A percentile compares a stretch with the other conserved stretches of the same genome.
Conservation (phyloP, 2,888 invertebrate genomes). For the Chalcis sispes region DNA sequence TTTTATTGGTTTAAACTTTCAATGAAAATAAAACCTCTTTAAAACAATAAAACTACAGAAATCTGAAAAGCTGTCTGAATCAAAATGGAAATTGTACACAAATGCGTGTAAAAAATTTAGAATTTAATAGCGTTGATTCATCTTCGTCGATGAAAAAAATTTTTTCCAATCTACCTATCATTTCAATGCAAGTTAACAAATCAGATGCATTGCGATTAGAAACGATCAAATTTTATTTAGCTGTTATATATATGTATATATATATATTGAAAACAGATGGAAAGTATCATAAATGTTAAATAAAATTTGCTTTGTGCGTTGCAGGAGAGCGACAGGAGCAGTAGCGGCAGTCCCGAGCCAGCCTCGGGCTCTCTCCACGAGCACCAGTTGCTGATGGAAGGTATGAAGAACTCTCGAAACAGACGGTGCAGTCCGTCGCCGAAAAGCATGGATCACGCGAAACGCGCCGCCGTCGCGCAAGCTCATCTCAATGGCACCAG, state of each 20-base stretch:
- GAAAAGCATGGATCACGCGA: conserved; percentile 76
- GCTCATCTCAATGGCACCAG: conserved; percentile 83
- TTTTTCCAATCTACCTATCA: background rate
- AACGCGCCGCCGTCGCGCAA: conserved; percentile 77
- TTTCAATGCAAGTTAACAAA: background rate
- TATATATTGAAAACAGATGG: background rate
- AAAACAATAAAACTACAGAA: conserved; percentile 15
- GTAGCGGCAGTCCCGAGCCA: conserved; percentile 73
- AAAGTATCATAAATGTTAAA: background rate
- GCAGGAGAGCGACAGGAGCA: conserved; percentile 75
- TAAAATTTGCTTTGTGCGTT: conserved; percentile 20
- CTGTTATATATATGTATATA: background rate
- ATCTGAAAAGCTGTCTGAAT: background rate
- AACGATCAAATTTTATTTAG: background rate
- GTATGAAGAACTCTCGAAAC: conserved; percentile 70
- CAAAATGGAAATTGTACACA: conserved; percentile 2
- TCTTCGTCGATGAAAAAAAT: background rate
- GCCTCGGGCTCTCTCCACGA: conserved; percentile 71
- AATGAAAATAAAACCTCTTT: conserved; percentile 26
- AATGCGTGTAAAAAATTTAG: too few relatives aligned
- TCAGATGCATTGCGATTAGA: background rate
- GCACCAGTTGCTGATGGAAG: conserved; percentile 72
- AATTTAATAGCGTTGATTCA: too few relatives aligned
- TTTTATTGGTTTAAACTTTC: background rate
- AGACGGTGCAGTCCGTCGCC: conserved; percentile 71